A percentile compares a stretch with the other conserved stretches of the same genome.
These are phyloP conservation scores for Amphipoea oculea DNA, from an alignment of 2,888 invertebrate species.

Conservation along the genomic window DNA sequence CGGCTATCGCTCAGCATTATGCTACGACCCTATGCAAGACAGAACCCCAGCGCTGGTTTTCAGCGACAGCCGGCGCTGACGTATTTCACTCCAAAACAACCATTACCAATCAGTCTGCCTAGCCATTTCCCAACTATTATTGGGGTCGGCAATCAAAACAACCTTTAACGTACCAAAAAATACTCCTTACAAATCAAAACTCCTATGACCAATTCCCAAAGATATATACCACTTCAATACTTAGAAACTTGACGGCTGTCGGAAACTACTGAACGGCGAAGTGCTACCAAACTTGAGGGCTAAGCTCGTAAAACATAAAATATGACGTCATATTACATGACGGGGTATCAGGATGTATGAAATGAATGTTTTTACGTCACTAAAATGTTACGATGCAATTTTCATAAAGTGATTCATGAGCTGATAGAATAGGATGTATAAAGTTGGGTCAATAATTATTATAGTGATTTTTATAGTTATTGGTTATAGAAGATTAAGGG, in stretches of 20 bases:
- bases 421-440: constrained; percentile 30
- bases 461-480: constrained; percentile 13
- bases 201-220: constrained; percentile 32
- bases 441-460: background rate
- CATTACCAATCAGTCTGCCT: too few species aligned
- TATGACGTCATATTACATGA: constrained; percentile 63
- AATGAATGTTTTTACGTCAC: constrained; percentile 68
- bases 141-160: background rate
- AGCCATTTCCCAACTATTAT: background rate
- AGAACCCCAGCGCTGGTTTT: too few species aligned
- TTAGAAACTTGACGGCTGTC: constrained; percentile 53
- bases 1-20: too few species aligned
- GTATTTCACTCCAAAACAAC: too few species aligned
- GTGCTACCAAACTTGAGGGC: constrained; percentile 50
- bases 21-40: too few species aligned
- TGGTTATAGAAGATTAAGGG: background rate
- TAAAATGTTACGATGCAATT: constrained; percentile 70
- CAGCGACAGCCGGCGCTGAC: too few species aligned
- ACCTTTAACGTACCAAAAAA: background rate
- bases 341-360: constrained; percentile 59
- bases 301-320: constrained; percentile 66
- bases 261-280: constrained; percentile 54
- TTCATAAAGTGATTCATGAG: constrained; percentile 62
- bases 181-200: background rate
- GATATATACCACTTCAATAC: constrained; percentile 54